Percentiles rank a stretch among this genome's conserved stretches.
Evolutionary conservation across 2,113 vertebrate species (phyloP).

Genomic region (Tetraodon nigroviridis): DNA sequence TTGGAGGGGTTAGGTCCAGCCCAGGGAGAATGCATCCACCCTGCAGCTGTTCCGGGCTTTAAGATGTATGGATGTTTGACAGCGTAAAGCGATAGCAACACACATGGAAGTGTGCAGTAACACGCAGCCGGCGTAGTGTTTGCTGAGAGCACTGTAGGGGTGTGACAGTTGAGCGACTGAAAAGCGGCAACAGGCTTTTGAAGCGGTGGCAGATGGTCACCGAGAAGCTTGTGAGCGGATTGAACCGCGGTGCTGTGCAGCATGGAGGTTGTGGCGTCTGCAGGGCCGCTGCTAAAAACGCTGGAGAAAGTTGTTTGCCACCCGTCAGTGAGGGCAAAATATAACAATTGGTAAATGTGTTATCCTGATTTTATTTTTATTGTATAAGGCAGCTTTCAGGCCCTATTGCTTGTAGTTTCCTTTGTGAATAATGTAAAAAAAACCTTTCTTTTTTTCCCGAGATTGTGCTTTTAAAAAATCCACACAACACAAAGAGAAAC

Average conservation of each 20-base stretch:
- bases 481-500: too few species aligned
- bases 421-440: slow-evolving; percentile 29
- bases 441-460: slow-evolving; percentile 22
- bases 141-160: slow-evolving; percentile 32
- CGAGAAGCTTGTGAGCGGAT: slow-evolving; percentile 47
- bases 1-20: slow-evolving; percentile 1
- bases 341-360: too few species aligned
- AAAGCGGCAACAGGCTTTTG: slow-evolving; percentile 59
- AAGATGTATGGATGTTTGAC: slow-evolving; percentile 34
- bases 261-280: slow-evolving; percentile 55
- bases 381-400: not conserved
- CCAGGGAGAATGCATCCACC: slow-evolving; percentile 18
- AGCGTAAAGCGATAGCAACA: slow-evolving; percentile 36
- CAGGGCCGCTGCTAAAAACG: slow-evolving; percentile 44
- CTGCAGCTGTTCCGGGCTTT: slow-evolving; percentile 40
- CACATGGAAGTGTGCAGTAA: slow-evolving; percentile 46
- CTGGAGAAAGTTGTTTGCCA: slow-evolving; percentile 30
- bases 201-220: slow-evolving; percentile 62
- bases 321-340: slow-evolving; percentile 7
- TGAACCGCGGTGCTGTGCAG: slow-evolving; percentile 44
- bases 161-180: slow-evolving; percentile 55
- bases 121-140: slow-evolving; percentile 21
- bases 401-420: not conserved
- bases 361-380: not conserved
- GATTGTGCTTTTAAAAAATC: not conserved